A percentile compares a stretch with the other conserved stretches of the same genome.
phyloP scores from a whole-genome alignment of 2,888 invertebrate genomes.

The Aphidoletes aphidimyza region DNA sequence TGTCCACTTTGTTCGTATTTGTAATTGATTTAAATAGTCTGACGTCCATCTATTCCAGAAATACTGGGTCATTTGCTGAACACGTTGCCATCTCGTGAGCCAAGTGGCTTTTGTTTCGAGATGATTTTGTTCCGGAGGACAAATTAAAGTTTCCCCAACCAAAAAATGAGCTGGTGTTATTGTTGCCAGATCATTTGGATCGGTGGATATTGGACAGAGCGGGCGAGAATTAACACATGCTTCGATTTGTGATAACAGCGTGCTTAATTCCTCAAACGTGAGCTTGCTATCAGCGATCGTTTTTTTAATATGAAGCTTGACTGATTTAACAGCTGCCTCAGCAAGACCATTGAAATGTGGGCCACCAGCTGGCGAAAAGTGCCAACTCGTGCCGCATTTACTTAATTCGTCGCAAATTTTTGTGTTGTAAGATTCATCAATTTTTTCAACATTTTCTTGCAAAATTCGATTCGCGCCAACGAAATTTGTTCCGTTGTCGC shows the following conservation, averaged over 20 bases:
- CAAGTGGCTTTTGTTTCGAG: constrained; percentile 55
- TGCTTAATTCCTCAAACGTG: constrained; percentile 59
- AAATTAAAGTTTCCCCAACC: constrained; percentile 29
- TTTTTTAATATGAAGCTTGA: constrained; percentile 60
- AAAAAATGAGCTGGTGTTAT: constrained; percentile 55
- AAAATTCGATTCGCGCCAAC: constrained; percentile 58
- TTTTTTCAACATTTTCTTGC: neutral
- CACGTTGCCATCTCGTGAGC: neutral
- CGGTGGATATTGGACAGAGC: constrained; percentile 57
- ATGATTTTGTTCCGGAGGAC: constrained; percentile 59
- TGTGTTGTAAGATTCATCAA: neutral
- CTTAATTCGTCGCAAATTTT: neutral
- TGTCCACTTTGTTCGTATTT: neutral
- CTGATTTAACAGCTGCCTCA: constrained; percentile 59
- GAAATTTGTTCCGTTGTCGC: constrained; percentile 60
- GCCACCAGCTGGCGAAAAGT: constrained; percentile 60
- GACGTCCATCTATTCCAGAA: constrained; percentile 48
- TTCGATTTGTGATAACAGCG: constrained; percentile 59
- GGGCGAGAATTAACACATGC: constrained; percentile 60
- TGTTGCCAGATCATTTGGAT: constrained; percentile 34
- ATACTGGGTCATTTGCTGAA: neutral
- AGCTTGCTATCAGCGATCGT: constrained; percentile 58
- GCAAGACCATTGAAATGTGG: constrained; percentile 59
- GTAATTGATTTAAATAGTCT: neutral
- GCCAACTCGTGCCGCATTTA: constrained; percentile 59